Base-by-base conservation (phyloP, 2,888 invertebrate species). In the Cheilosia pagana region DNA sequence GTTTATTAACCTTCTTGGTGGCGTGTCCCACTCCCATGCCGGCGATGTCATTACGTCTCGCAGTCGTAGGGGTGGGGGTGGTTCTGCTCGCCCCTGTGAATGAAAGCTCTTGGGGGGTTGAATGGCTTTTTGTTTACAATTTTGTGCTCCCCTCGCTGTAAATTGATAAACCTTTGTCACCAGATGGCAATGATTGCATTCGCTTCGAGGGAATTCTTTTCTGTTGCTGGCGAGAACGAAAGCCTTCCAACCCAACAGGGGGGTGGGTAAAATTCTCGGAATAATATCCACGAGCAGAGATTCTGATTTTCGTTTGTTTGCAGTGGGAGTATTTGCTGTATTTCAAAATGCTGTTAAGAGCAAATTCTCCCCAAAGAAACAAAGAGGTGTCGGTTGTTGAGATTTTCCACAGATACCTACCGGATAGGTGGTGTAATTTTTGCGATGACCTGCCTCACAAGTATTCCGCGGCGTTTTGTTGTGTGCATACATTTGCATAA, bases 141-240 rank as follows among this genome's bases (percentile, higher is more conserved):
- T 67, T 74, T 43, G 4, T 12, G n/a, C n/a, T 57, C 23, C 19
- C 6, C 16, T 21, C 6, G 1, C n/a, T 67, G 39, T 63, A 74
- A 74, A 74, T 74, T 50, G 52, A 67, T 68, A 45, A 60, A 60
- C 50, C 59, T 50, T 59, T 43, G 67, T 68, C 68, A 35, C 35
- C 43, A 53, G 67, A 50, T 65, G 48, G 75, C 25, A 48, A 48
- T 16, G 48, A 76, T 60, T 67, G 59, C 52, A 59, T 31, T 65
- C n/a, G 50, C 28, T 55, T 43, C 16, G 12, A 50, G 43, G 21
- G 23, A 45, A 31, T 60, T 10, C 19, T 35, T 43, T 68, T 52
- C 43, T 52, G 43, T 12, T 43, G 43, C 14, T 3, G 16, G 4
- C 5, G 16, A 5, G 2, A 23, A 21, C 23, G 19, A 19, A 60